These are phyloP conservation scores for Odontocerum albicorne DNA, from an alignment of 2,888 invertebrate genomes.

Conservation along the genomic window DNA sequence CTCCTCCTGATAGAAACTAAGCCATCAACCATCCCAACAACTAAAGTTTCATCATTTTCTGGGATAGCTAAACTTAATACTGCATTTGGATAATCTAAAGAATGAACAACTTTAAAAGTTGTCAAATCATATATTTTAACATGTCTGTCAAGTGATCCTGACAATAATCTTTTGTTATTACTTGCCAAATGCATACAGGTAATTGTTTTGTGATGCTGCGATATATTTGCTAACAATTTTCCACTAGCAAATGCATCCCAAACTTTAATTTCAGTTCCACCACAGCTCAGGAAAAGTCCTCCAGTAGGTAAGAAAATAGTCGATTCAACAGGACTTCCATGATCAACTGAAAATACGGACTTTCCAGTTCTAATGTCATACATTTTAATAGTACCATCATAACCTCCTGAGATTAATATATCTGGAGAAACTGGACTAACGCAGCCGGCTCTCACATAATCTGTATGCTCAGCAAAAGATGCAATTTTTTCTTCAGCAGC, in stretches of 20 bases:
- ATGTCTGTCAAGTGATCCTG: slow-evolving; percentile 90
- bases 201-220: slow-evolving; percentile 94
- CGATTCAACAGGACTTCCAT: slow-evolving; percentile 89
- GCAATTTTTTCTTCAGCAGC: slow-evolving; percentile 74
- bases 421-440: slow-evolving; percentile 75
- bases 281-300: slow-evolving; percentile 88
- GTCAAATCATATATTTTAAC: slow-evolving; percentile 90
- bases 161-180: slow-evolving; percentile 79
- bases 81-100: slow-evolving; percentile 87
- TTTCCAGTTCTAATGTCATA: slow-evolving; percentile 80
- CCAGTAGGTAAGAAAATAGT: slow-evolving; percentile 86
- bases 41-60: slow-evolving; percentile 78
- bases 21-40: slow-evolving; percentile 92
- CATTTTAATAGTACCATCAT: slow-evolving; percentile 85
- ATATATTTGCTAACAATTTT: slow-evolving; percentile 78
- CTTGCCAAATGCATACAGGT: slow-evolving; percentile 83
- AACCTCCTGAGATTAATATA: slow-evolving; percentile 81
- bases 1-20: slow-evolving; percentile 83
- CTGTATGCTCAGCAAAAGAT: slow-evolving; percentile 68
- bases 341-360: slow-evolving; percentile 74
- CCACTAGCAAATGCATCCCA: slow-evolving; percentile 94
- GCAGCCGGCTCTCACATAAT: slow-evolving; percentile 85
- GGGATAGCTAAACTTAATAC: slow-evolving; percentile 82
- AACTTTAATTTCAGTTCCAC: slow-evolving; percentile 86
- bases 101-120: slow-evolving; percentile 85